A percentile compares a stretch with the other conserved stretches of the same genome.
Conservation (phyloP, 2,113 vertebrate species). For the Manacus vitellinus region DNA sequence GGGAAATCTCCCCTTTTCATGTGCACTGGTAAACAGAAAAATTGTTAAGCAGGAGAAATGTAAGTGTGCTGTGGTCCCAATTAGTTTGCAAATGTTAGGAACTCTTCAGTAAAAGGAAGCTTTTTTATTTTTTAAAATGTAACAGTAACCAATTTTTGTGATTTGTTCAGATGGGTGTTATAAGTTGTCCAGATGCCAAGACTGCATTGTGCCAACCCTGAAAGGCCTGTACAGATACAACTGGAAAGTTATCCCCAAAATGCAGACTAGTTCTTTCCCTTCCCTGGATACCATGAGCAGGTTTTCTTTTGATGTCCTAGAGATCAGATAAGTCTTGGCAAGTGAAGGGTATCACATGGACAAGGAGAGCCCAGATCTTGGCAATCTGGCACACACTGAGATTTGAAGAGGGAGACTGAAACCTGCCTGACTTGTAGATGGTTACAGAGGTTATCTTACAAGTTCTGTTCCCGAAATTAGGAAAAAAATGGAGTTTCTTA, state of each 20-base stretch:
- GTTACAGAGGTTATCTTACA: neutral
- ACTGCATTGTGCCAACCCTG: neutral
- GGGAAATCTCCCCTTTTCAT: neutral
- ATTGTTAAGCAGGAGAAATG: neutral
- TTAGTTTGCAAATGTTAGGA: neutral
- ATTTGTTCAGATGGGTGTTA: neutral
- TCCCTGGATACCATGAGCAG: neutral
- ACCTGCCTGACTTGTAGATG: neutral
- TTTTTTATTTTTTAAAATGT: neutral
- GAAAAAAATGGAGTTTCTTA: neutral
- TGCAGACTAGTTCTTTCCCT: neutral
- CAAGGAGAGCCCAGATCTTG: neutral
- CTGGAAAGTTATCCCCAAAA: neutral
- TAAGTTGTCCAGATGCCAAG: neutral
- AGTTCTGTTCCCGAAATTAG: neutral
- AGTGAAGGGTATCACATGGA: neutral
- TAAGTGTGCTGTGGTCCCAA: neutral
- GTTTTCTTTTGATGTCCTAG: neutral
- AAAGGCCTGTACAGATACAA: neutral
- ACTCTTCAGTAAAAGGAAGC: neutral
- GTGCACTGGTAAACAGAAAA: conserved; percentile 17
- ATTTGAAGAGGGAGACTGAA: neutral
- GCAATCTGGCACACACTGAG: neutral
- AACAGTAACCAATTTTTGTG: neutral
- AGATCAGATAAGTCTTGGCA: neutral